phyloP scores from a whole-genome alignment of 2,797 vertebrate genomes.

The Scarus forsteni region DNA sequence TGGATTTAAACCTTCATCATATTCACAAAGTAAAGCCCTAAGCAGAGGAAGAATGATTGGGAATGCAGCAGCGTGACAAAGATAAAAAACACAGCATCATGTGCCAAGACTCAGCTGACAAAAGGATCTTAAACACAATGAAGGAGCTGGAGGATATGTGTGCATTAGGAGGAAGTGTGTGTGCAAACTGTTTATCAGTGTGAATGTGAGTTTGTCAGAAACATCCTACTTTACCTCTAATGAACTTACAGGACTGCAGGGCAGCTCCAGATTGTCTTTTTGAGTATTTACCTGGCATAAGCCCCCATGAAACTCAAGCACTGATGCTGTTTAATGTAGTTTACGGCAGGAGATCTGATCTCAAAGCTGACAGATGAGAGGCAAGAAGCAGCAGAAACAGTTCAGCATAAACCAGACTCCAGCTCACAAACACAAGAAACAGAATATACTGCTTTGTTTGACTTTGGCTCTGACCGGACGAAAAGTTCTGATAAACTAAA shows the following conservation, averaged over 20 bases:
- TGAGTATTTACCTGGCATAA: constrained; percentile 57
- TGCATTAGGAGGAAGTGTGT: constrained; percentile 25
- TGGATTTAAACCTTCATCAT: constrained; percentile 20
- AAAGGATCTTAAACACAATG: constrained; percentile 45
- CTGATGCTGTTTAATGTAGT: constrained; percentile 41
- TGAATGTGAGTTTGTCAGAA: constrained; percentile 10
- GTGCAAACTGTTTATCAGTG: constrained; percentile 13
- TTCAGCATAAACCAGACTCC: constrained; percentile 51
- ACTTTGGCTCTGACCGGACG: background rate
- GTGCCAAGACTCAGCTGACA: constrained; percentile 58
- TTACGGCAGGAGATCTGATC: constrained; percentile 39
- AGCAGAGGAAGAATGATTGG: constrained; percentile 27
- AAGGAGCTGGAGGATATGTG: constrained; percentile 27
- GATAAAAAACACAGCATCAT: constrained; percentile 33
- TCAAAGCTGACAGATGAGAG: constrained; percentile 40
- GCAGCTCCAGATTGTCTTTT: constrained; percentile 34
- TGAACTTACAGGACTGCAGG: constrained; percentile 36
- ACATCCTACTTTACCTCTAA: constrained; percentile 29
- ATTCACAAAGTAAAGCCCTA: constrained; percentile 32
- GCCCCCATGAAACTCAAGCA: constrained; percentile 46
- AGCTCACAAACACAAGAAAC: constrained; percentile 48
- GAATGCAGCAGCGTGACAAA: constrained; percentile 48
- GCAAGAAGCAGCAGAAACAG: constrained; percentile 18
- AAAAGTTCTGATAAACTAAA: background rate
- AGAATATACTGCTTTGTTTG: constrained; percentile 49